Base-by-base conservation (phyloP, 2,113 vertebrate genomes). In the Perccottus glenii region DNA sequence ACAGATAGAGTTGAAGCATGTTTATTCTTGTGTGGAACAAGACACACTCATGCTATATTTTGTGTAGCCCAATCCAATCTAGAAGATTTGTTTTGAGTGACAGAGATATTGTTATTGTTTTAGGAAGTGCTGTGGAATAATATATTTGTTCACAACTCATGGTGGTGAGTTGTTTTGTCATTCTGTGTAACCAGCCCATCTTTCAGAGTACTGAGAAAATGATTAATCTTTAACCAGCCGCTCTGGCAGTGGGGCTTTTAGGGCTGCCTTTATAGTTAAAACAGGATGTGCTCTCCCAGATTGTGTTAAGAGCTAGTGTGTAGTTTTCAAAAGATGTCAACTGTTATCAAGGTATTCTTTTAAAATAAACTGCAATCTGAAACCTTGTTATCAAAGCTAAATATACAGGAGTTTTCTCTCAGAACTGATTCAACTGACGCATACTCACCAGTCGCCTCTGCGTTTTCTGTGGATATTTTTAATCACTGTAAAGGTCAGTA, bases 171-270 rank as follows among this genome's bases (percentile, higher is more conserved):
- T 59, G 19, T 75, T 83, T 72, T 62, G 56, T 40, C 49, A 33
- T 16, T 5, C 38, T 53, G 51, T 55, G 57, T 76, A 59, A 79
- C 55, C 61, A 71, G 56, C 62, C 48, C 53, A 50, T 62, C 46
- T 58, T 6, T 77, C 61, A 55, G 38, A 72, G 68, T 69, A 64
- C 74, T 46, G 76, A 78, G 78, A 82, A 89, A 73, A 52, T 78
- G 67, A 84, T 93, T 91, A 93, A 93, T 91, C 69, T 91, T 92
- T 93, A 93, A 93, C 92, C 64, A 78, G 67, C 70, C 64, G 59
- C 73, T 75, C 52, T 73, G 73, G 78, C 79, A 72, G 75, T 73
- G 45, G 73, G 71, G 80, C 85, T 87, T 91, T 89, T 83, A 88
- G 83, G 84, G 74, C 62, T 61, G 77, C 73, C 72, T 85, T 87